A percentile compares a stretch with the other conserved stretches of the same genome.
phyloP scores from a whole-genome alignment of 2,797 vertebrate genomes.

The Spinibarbus caldwelli region DNA sequence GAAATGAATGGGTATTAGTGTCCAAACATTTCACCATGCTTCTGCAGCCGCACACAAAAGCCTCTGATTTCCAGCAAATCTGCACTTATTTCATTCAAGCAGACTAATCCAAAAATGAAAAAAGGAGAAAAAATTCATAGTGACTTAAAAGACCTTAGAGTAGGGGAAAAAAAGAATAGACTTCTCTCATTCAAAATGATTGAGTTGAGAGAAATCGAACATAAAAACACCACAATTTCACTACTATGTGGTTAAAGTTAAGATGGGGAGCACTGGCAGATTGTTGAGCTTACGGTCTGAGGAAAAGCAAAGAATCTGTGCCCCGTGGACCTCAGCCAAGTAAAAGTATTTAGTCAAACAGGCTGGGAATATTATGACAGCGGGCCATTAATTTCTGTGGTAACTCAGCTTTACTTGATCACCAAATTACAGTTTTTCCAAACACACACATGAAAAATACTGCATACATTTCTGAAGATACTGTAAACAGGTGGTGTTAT shows the following conservation, averaged over 20 bases:
- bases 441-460: constrained; percentile 14
- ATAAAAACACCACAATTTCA: constrained; percentile 71
- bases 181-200: constrained; percentile 55
- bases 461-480: not conserved
- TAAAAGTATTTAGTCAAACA: constrained; percentile 43
- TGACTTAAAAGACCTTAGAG: constrained; percentile 83
- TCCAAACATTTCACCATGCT: constrained; percentile 99
- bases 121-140: constrained; percentile 79
- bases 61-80: constrained; percentile 99
- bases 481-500: not conserved
- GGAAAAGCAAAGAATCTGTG: constrained; percentile 35
- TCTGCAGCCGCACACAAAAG: constrained; percentile 99
- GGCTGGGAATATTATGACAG: constrained; percentile 25
- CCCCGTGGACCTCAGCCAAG: constrained; percentile 20
- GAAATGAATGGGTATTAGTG: constrained; percentile 99
- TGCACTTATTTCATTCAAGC: constrained; percentile 99
- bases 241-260: constrained; percentile 69
- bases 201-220: constrained; percentile 58
- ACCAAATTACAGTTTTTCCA: not conserved
- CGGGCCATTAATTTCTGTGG: constrained; percentile 33
- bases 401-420: constrained; percentile 12
- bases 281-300: constrained; percentile 41
- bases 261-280: constrained; percentile 68
- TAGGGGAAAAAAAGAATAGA: constrained; percentile 66
- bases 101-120: constrained; percentile 79